Evolutionary conservation across 2,113 vertebrate species (phyloP).

Genomic region (Chitala chitala): DNA sequence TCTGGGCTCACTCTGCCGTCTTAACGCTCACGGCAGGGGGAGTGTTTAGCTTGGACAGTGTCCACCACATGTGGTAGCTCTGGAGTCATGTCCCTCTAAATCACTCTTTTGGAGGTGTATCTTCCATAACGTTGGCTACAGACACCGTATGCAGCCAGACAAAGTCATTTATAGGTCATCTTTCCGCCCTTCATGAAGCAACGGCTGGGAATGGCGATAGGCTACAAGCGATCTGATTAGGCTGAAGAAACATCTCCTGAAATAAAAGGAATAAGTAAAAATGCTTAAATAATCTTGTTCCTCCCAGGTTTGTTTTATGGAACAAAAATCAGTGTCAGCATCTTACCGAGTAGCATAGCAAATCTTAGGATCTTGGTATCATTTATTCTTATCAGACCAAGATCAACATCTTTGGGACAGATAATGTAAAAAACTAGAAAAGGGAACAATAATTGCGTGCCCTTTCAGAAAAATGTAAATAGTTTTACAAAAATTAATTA

Average conservation of each 20-base stretch:
- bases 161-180: neutral
- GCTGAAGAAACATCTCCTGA: neutral
- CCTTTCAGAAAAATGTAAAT: no score
- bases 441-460: no score
- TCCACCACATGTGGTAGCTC: constrained; percentile 11
- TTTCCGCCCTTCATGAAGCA: neutral
- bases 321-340: no score
- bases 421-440: no score
- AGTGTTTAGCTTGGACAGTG: constrained; percentile 12
- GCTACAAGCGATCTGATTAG: neutral
- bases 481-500: no score
- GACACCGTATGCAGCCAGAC: neutral
- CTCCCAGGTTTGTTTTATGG: no score
- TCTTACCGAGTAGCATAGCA: no score
- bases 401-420: no score
- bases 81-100: constrained; percentile 1
- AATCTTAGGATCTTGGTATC: no score
- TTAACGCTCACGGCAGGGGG: neutral
- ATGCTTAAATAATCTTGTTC: no score
- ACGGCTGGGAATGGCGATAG: neutral
- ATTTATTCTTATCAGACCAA: no score
- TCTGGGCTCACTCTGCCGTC: neutral
- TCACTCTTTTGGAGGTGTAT: constrained; percentile 10
- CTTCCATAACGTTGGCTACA: constrained; percentile 8
- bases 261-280: neutral